These are phyloP conservation scores for Melinaea menophilus DNA, from an alignment of 2,888 invertebrate species.

Conservation along the genomic window DNA sequence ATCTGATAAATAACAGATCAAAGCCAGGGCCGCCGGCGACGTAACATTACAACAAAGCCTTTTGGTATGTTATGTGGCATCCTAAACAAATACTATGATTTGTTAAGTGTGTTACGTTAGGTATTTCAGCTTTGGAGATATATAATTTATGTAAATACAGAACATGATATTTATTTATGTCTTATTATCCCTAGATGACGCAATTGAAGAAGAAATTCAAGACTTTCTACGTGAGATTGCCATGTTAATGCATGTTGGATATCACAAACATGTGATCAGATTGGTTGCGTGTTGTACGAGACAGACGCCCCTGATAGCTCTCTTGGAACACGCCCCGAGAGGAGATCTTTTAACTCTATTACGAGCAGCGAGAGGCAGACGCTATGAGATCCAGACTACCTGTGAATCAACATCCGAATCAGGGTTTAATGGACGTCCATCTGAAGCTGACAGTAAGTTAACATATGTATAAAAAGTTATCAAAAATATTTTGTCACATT, in stretches of 20 bases:
- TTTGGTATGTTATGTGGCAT: background rate
- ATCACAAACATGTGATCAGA: conserved; percentile 86
- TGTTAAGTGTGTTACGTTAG: background rate
- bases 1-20: background rate
- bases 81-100: conserved; percentile 1
- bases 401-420: conserved; percentile 67
- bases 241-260: conserved; percentile 86
- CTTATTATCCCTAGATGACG: conserved; percentile 61
- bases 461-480: background rate
- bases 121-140: too few species aligned
- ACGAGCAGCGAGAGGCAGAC: conserved; percentile 65
- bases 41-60: background rate
- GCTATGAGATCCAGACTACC: conserved; percentile 55
- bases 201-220: conserved; percentile 78
- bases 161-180: background rate
- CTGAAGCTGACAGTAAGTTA: conserved; percentile 79
- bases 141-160: background rate
- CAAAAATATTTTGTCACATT: background rate
- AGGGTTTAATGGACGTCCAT: conserved; percentile 55
- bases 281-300: conserved; percentile 86
- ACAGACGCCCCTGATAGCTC: conserved; percentile 82
- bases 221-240: conserved; percentile 88
- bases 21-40: background rate
- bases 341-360: conserved; percentile 85
- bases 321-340: conserved; percentile 88